Evolutionary conservation across 2,888 invertebrate species (phyloP).

Genomic region (Bombylius major): DNA sequence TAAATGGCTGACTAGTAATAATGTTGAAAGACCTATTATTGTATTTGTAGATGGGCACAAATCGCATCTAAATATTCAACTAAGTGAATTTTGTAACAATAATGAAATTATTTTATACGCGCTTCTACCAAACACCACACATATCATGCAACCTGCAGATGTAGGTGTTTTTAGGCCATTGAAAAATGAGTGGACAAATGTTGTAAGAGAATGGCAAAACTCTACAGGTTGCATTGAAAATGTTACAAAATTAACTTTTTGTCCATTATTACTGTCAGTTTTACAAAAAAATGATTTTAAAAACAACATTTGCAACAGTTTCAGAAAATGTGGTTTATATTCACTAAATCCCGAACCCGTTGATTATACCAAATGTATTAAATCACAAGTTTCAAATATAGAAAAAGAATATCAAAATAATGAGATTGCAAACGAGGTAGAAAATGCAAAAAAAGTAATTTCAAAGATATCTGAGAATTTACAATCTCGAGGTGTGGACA

Average conservation of each 20-base stretch:
- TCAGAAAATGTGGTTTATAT: too few species aligned
- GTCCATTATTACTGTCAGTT: not conserved
- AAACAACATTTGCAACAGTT: too few species aligned
- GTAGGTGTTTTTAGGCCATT: slow-evolving; percentile 12
- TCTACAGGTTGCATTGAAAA: not conserved
- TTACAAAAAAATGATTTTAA: too few species aligned
- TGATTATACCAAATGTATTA: too few species aligned
- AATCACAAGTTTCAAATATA: too few species aligned
- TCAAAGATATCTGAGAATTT: too few species aligned
- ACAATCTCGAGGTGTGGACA: too few species aligned
- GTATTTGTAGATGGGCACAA: slow-evolving; percentile 8
- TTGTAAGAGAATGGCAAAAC: slow-evolving; percentile 10
- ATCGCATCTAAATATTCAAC: slow-evolving; percentile 6
- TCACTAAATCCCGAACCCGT: too few species aligned
- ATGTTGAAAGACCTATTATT: slow-evolving; percentile 6
- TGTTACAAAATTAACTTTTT: slow-evolving; percentile 7
- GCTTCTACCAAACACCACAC: slow-evolving; percentile 12
- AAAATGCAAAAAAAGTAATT: too few species aligned
- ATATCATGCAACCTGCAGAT: slow-evolving; percentile 14
- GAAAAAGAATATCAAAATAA: too few species aligned
- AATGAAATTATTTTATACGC: slow-evolving; percentile 4
- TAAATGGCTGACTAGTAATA: slow-evolving; percentile 4
- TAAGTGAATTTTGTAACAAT: slow-evolving; percentile 6
- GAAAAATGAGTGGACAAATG: slow-evolving; percentile 13
- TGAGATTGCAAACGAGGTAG: too few species aligned